These are phyloP conservation scores for Hipposideros larvatus DNA, from an alignment of 2,797 vertebrate species.

Conservation along the genomic window DNA sequence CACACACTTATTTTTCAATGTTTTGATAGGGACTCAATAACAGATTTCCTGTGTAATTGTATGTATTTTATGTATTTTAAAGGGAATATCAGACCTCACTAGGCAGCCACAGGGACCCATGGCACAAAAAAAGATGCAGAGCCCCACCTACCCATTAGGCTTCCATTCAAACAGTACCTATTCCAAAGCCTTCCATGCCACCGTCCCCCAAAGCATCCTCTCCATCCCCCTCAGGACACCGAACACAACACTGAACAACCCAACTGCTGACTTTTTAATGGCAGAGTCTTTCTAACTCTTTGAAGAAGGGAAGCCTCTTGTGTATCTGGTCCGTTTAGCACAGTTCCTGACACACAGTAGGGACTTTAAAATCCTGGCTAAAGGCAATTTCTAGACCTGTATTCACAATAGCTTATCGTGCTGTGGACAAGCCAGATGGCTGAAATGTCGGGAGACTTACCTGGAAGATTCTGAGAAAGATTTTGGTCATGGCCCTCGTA, in stretches of 20 bases:
- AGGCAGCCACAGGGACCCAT: not conserved
- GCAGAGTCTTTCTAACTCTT: not conserved
- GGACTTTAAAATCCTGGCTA: not conserved
- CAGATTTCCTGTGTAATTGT: not conserved
- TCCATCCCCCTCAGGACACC: not conserved
- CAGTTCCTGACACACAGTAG: not conserved
- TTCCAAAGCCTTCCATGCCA: not conserved
- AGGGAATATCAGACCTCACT: not conserved
- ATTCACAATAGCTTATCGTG: not conserved
- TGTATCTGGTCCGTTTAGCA: not conserved
- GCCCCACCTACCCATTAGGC: not conserved
- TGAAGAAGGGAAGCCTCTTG: not conserved
- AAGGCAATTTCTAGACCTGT: conserved; percentile 24
- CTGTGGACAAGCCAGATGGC: not conserved
- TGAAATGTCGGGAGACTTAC: not conserved
- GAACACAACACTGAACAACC: not conserved
- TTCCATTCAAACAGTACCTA: not conserved
- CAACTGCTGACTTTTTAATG: not conserved
- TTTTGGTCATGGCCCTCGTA: not conserved
- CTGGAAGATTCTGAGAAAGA: not conserved
- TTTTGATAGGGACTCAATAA: conserved; percentile 14
- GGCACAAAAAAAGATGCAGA: not conserved
- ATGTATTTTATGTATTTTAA: not conserved
- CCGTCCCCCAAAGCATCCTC: not conserved
- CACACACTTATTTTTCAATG: not conserved